phyloP scores from a whole-genome alignment of 2,888 invertebrate genomes.

The Ophion ventricosus region DNA sequence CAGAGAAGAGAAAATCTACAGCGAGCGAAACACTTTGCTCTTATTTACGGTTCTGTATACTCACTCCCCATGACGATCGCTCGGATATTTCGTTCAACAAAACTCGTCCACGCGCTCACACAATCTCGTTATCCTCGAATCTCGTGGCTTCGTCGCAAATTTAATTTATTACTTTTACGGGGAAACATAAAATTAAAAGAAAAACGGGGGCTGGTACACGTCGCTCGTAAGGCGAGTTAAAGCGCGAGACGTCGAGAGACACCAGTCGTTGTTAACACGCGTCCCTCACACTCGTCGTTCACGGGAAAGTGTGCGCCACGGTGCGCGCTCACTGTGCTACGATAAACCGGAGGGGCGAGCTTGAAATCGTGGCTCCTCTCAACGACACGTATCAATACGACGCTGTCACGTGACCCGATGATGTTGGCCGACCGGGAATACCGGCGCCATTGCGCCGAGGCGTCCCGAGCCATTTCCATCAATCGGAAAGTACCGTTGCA shows the following conservation, averaged over 20 bases:
- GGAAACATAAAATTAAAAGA: not conserved
- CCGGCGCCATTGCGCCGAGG: not conserved
- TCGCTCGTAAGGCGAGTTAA: no score
- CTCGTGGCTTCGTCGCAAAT: not conserved
- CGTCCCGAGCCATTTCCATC: not conserved
- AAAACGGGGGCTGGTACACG: no score
- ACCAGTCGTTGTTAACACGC: no score
- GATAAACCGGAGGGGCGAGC: constrained; percentile 67
- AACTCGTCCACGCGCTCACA: not conserved
- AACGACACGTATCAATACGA: constrained; percentile 82
- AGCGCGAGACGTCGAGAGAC: no score
- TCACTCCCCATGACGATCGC: not conserved
- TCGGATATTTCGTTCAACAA: not conserved
- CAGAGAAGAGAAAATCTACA: not conserved
- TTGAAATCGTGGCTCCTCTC: constrained; percentile 79
- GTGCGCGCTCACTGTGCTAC: constrained; percentile 24
- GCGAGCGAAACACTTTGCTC: not conserved
- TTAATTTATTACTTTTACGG: not conserved
- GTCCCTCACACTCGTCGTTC: not conserved
- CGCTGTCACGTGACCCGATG: constrained; percentile 82
- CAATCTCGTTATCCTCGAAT: not conserved
- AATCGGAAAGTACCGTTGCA: not conserved
- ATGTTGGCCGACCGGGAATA: constrained; percentile 77
- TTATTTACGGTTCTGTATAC: not conserved
- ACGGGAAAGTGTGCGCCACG: constrained; percentile 54